Evolutionary conservation across 2,797 vertebrate species (phyloP).

Genomic region (Rousettus madagascariensis): DNA sequence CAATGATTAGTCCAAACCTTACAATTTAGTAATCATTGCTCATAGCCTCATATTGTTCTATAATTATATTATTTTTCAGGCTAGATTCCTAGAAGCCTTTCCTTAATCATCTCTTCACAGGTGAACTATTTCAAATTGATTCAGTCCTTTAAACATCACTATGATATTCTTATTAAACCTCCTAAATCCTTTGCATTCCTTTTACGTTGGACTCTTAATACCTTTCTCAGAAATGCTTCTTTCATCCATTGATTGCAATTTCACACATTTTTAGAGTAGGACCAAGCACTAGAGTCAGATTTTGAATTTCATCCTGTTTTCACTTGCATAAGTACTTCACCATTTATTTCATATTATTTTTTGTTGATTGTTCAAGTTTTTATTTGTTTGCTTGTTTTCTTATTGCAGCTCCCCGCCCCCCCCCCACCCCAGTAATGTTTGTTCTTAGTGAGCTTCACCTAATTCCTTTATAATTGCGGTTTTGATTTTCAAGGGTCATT

Average conservation of each 20-base stretch:
- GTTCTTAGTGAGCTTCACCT: background rate
- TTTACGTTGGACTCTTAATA: background rate
- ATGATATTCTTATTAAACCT: slow-evolving; percentile 37
- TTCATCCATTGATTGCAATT: background rate
- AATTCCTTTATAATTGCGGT: background rate
- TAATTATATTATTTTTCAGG: slow-evolving; percentile 26
- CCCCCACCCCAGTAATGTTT: background rate
- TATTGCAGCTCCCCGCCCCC: background rate
- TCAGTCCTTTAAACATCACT: slow-evolving; percentile 11
- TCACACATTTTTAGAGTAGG: background rate
- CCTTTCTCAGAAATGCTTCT: background rate
- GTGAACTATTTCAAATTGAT: slow-evolving; percentile 56
- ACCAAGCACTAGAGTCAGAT: background rate
- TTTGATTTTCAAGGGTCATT: background rate
- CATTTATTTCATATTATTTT: background rate
- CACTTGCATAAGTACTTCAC: no score
- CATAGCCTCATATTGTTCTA: background rate
- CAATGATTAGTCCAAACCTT: background rate
- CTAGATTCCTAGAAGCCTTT: slow-evolving; percentile 3
- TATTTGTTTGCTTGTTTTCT: background rate
- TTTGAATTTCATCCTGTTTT: background rate
- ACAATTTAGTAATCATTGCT: background rate
- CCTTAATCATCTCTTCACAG: slow-evolving; percentile 15
- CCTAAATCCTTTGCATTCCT: background rate
- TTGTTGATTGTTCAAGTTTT: background rate